phyloP scores from a whole-genome alignment of 2,113 vertebrate genomes.

The Bucco capensis region DNA sequence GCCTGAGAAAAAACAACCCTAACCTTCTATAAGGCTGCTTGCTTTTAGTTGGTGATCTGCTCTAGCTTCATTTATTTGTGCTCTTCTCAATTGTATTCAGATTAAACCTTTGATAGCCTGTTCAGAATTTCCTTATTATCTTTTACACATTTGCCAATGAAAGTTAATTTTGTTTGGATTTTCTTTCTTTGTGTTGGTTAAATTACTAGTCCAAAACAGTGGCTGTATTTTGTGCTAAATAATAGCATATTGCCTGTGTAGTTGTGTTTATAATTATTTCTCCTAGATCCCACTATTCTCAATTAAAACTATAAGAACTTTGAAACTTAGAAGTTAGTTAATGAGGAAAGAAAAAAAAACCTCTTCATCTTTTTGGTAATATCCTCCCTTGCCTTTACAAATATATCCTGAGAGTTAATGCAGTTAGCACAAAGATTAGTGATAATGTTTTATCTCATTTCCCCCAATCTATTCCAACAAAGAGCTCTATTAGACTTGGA shows the following conservation, averaged over 20 bases:
- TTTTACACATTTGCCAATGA: background rate
- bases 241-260: background rate
- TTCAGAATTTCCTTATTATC: background rate
- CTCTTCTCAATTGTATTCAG: background rate
- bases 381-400: conserved; percentile 9
- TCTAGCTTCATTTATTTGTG: background rate
- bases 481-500: too few species aligned
- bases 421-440: background rate
- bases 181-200: background rate
- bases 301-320: conserved; percentile 29
- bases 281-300: background rate
- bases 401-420: conserved; percentile 4
- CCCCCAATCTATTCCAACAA: background rate
- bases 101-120: background rate
- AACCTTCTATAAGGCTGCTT: background rate
- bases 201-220: background rate
- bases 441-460: conserved; percentile 32
- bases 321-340: conserved; percentile 7
- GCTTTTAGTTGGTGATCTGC: background rate
- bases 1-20: conserved; percentile 7
- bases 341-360: background rate
- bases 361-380: conserved; percentile 4
- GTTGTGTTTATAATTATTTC: conserved; percentile 2
- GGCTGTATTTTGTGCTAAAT: background rate
- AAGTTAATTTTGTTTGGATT: background rate